Percentiles rank a stretch among this genome's conserved stretches.
These are phyloP conservation scores for Thunnus thynnus DNA, from an alignment of 2,113 vertebrate genomes.

Conservation along the genomic window DNA sequence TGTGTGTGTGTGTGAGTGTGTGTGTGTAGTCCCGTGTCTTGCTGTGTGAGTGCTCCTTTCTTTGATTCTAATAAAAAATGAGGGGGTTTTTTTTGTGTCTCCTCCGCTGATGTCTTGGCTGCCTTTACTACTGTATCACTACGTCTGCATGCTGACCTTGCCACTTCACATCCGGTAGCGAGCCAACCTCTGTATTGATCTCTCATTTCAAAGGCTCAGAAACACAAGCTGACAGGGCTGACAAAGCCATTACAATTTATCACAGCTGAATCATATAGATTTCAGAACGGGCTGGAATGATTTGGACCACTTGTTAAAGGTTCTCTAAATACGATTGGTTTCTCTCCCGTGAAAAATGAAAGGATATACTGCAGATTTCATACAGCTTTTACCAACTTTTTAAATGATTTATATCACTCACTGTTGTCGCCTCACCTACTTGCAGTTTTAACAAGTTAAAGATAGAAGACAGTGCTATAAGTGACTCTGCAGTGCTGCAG, in stretches of 20 bases:
- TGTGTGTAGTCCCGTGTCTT: background rate
- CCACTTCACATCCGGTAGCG: constrained; percentile 39
- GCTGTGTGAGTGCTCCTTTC: background rate
- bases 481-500: background rate
- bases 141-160: constrained; percentile 47
- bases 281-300: constrained; percentile 17
- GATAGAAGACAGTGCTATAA: background rate
- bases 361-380: no score
- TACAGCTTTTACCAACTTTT: no score
- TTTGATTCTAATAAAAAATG: constrained; percentile 27
- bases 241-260: constrained; percentile 45
- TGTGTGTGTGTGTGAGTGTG: background rate
- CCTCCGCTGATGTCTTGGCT: constrained; percentile 8
- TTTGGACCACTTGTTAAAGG: constrained; percentile 14
- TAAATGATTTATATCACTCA: no score
- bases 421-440: background rate
- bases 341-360: background rate
- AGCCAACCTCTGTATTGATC: constrained; percentile 59
- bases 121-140: constrained; percentile 18
- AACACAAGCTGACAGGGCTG: constrained; percentile 29
- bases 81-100: background rate
- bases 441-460: background rate
- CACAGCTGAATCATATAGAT: constrained; percentile 39
- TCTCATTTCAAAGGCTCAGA: constrained; percentile 50
- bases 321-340: constrained; percentile 19